Evolutionary conservation across 2,888 invertebrate species (phyloP), one percentile per base, ranked within the genome.

Genomic region (Megamerina dolium): DNA sequence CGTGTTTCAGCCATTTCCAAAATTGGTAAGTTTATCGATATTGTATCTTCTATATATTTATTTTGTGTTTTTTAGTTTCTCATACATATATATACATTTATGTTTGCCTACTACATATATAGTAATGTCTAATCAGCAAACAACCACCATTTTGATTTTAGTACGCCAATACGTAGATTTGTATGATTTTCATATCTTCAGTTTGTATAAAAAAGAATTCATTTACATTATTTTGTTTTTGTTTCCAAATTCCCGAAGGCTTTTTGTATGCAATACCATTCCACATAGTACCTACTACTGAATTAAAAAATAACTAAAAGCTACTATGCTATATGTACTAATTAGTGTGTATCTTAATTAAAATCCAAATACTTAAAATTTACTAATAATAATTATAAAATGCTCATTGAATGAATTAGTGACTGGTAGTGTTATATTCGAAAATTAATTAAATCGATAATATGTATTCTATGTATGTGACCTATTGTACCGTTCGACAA

Each of bases 341-440:
- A n/a, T 42, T 33, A 53, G 62, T 64, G 62, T 63, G 52, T 64
- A 61, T 63, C 62, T 64, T 59, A 64, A 65, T 62, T 32, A 65
- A 63, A 61, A 59, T 58, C 40, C n/a, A 27, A 30, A 20, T 39
- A 34, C 8, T 38, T 16, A 33, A 39, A 31, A 33, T 3, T 16
- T 30, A 19, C 12, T 9, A 37, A 33, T 34, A 13, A 41, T 18
- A 18, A 14, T 30, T 27, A 12, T 20, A 40, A 19, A 35, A 53
- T 53, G 49, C 49, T 51, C 54, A 57, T 53, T 59, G 53, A 55
- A 54, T 60, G 53, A 53, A 53, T 54, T 53, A 53, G 54, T 60
- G 53, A 50, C 53, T 54, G 55, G 56, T 46, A 57, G 56, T 53
- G 55, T 3, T 41, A 39, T 37, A 40, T 41, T 23, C 44, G 36